Base-by-base conservation (phyloP, 2,888 invertebrate genomes). In the Drosophila ustulata region DNA sequence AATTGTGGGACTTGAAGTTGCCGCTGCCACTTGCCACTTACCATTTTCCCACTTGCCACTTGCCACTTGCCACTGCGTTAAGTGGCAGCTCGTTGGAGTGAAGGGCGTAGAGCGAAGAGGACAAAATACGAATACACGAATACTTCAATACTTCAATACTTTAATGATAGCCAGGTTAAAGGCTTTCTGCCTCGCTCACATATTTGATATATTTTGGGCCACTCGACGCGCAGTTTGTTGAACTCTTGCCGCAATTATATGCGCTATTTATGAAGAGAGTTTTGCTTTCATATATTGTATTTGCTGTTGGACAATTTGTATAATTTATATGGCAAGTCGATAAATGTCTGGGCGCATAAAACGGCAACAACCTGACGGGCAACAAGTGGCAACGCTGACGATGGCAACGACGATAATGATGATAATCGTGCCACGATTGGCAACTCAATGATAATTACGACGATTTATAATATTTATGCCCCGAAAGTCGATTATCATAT, bases 271-370 rank as follows among this genome's bases (percentile, higher is more conserved):
- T 71, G 57, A n/a, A n/a, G n/a, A 61, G 26, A 1, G 43, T n/a
- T 32, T 9, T 4, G 37, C n/a, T 39, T 37, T 13, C 55, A 63
- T 63, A 47, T 18, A 18, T 18, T 18, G 18, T 18, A 1, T 18
- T 18, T 18, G 1, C 18, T 18, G 18, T 18, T 18, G 18, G 71
- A 72, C 76, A 80, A 69, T 72, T 72, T 74, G 75, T 76, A 82
- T 82, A 85, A 83, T 84, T 84, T 82, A 82, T 82, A 64, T 85
- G 86, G 76, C 83, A 83, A 73, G 80, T 85, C 78, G 70, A 47
- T 82, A 76, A 78, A 74, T 73, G 71, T 70, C 47, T 75, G 49
- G 32, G 25, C 62, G 43, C 72, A 66, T 75, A 79, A 62, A 81
- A 55, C 57, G 30, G 30, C 56, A 69, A 71, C 75, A 70, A 50